Evolutionary conservation across 2,888 invertebrate species (phyloP).

Genomic region (Micropterix aruncella): DNA sequence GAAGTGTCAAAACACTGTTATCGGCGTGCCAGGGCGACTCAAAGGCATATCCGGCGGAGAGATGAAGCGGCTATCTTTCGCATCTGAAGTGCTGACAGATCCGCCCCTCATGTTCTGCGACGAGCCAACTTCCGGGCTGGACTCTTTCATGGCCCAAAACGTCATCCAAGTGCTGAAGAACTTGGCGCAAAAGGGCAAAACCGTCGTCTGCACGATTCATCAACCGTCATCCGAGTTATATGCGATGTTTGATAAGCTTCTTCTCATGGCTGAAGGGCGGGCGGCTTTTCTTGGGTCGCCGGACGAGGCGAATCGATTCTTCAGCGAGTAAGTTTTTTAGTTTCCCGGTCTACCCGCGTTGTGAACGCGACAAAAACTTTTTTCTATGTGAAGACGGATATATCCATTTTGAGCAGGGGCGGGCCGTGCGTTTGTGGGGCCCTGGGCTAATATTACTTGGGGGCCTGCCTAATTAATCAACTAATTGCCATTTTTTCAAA

Average conservation of each 20-base stretch:
- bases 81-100: slow-evolving; percentile 92
- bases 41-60: slow-evolving; percentile 96
- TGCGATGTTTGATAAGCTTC: slow-evolving; percentile 76
- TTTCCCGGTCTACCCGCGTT: too few relatives aligned
- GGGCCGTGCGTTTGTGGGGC: too few relatives aligned
- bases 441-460: too few relatives aligned
- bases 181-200: slow-evolving; percentile 69
- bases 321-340: slow-evolving; percentile 54
- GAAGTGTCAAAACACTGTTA: slow-evolving; percentile 82
- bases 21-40: slow-evolving; percentile 74
- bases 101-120: slow-evolving; percentile 94
- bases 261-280: slow-evolving; percentile 84
- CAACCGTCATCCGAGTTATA: slow-evolving; percentile 90
- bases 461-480: too few relatives aligned
- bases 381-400: too few relatives aligned
- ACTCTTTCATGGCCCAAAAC: slow-evolving; percentile 93
- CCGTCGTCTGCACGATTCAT: slow-evolving; percentile 86
- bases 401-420: too few relatives aligned
- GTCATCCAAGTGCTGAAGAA: slow-evolving; percentile 68
- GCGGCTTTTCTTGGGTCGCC: slow-evolving; percentile 79
- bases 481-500: too few relatives aligned
- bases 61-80: slow-evolving; percentile 88
- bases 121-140: slow-evolving; percentile 93
- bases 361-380: too few relatives aligned
- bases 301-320: slow-evolving; percentile 64